Evolutionary conservation across 1,140 invertebrate species (phyloP).

Genomic region (Pissodes strobi): DNA sequence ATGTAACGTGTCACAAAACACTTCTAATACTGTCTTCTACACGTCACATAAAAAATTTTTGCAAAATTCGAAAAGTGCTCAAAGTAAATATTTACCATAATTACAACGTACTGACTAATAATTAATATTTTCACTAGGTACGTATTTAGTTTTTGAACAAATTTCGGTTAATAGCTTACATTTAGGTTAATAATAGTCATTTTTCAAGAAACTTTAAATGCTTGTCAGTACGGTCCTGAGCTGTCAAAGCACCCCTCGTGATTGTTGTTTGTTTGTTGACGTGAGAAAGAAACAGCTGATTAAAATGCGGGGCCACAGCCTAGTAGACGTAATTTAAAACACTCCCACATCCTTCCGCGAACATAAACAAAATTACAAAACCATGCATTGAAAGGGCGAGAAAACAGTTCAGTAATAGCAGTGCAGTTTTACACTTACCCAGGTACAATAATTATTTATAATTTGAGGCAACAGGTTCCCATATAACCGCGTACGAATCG

Average conservation of each 20-base stretch:
- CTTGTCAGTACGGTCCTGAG: conserved; percentile 14
- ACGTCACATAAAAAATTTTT: too few relatives aligned
- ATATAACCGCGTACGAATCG: neutral
- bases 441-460: neutral
- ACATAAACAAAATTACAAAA: conserved; percentile 18
- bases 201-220: too few relatives aligned
- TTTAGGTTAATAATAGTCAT: too few relatives aligned
- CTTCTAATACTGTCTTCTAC: too few relatives aligned
- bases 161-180: too few relatives aligned
- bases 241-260: conserved; percentile 15
- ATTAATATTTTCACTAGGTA: too few relatives aligned
- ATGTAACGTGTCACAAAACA: too few relatives aligned
- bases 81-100: too few relatives aligned
- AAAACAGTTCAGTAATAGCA: neutral
- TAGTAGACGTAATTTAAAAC: conserved; percentile 15
- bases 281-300: conserved; percentile 20
- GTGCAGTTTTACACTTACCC: conserved; percentile 11
- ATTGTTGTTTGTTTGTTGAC: conserved; percentile 18
- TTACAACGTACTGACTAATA: too few relatives aligned
- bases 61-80: too few relatives aligned
- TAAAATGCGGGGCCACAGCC: conserved; percentile 30
- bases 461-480: conserved; percentile 3
- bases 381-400: neutral
- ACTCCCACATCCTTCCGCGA: conserved; percentile 29
- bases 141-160: too few relatives aligned